Percentiles rank a stretch among this genome's conserved stretches.
Conservation (phyloP, 2,888 invertebrate species). For the Bembecia ichneumoniformis region DNA sequence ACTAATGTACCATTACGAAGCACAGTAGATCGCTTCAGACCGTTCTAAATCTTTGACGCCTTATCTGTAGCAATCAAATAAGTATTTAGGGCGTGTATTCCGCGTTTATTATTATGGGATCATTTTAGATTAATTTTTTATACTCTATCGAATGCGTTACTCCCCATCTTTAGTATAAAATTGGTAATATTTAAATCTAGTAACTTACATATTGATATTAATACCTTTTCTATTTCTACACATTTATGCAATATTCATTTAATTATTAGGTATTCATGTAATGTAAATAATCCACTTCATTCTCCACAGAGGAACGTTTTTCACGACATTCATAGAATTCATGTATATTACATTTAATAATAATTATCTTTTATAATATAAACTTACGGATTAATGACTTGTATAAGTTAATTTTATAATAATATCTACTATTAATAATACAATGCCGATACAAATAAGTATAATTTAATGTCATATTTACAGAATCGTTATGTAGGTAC, state of each 20-base stretch:
- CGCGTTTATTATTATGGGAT: too few species aligned
- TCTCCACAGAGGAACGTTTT: conserved; percentile 56
- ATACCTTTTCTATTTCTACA: conserved; percentile 38
- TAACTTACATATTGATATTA: conserved; percentile 29
- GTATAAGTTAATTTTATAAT: conserved; percentile 29
- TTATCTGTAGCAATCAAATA: too few species aligned
- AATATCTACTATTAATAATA: conserved; percentile 27
- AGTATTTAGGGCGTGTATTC: too few species aligned
- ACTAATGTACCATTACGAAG: too few species aligned
- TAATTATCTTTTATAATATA: conserved; percentile 21
- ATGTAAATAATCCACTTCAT: conserved; percentile 51
- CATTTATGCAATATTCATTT: conserved; percentile 20
- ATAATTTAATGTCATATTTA: conserved; percentile 47
- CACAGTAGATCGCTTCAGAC: too few species aligned
- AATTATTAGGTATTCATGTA: conserved; percentile 18
- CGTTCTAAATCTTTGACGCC: too few species aligned
- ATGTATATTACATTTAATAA: conserved; percentile 28
- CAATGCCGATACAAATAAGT: conserved; percentile 46
- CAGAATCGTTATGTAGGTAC: conserved; percentile 34
- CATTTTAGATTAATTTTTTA: too few species aligned
- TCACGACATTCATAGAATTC: conserved; percentile 48
- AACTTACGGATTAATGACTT: conserved; percentile 33
- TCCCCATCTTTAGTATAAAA: conserved; percentile 40
- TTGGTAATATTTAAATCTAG: conserved; percentile 31
- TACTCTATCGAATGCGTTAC: conserved; percentile 37